phyloP scores from a whole-genome alignment of 2,888 invertebrate genomes.

The Keiferia lycopersicella region DNA sequence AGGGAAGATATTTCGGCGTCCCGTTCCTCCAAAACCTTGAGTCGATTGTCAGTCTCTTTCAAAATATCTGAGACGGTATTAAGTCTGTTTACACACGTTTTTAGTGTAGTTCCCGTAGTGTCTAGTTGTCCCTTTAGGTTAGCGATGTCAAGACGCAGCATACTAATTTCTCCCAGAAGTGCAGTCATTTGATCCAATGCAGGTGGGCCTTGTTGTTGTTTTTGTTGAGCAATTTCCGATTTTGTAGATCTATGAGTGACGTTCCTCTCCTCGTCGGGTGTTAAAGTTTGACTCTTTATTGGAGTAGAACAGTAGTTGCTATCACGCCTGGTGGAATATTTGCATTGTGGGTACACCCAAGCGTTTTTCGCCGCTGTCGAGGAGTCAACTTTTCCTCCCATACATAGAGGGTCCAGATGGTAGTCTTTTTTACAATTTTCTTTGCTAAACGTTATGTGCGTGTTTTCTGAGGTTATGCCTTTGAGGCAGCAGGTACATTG shows the following conservation, averaged over 20 bases:
- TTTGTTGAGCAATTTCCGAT: neutral
- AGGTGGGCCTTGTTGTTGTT: neutral
- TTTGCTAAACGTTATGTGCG: neutral
- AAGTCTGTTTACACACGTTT: neutral
- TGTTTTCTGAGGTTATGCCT: neutral
- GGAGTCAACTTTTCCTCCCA: constrained; percentile 3
- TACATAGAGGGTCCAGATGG: neutral
- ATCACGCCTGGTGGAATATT: neutral
- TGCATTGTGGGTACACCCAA: neutral
- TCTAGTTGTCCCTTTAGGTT: neutral
- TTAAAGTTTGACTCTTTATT: neutral
- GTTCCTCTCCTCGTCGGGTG: neutral
- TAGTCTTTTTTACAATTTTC: neutral
- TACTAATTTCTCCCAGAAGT: neutral
- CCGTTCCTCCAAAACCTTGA: neutral
- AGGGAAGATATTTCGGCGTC: neutral
- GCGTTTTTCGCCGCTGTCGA: neutral
- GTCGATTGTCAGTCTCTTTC: neutral
- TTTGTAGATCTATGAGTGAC: neutral
- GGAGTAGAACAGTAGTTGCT: neutral
- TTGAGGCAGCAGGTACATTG: neutral
- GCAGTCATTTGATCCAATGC: neutral
- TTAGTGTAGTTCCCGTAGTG: neutral
- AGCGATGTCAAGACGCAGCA: neutral
- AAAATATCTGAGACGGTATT: neutral